Evolutionary conservation across 2,113 vertebrate species (phyloP), one percentile per base, ranked within the genome.

Genomic region (Eretmochelys imbricata): DNA sequence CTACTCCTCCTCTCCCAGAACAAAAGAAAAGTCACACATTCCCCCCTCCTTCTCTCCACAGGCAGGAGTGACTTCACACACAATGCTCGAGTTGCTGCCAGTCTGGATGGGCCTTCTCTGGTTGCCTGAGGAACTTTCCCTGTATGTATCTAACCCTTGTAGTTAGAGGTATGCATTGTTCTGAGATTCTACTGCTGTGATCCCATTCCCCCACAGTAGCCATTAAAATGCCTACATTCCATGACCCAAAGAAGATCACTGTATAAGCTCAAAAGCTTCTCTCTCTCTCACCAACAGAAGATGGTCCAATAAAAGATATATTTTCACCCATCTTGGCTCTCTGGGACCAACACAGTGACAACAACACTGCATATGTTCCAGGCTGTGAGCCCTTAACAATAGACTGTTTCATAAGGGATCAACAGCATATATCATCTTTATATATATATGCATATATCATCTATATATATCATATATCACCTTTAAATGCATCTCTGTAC

Each of bases 91-190:
- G 20, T 22, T 22, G 69, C n/a, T 75, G n/a, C n/a, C n/a, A 42
- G 10, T 17, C 65, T 24, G 19, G n/a, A 9, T 42, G n/a, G n/a
- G n/a, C 35, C 69, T 75, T 75, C 10, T 22, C n/a, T 42, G 38
- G n/a, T 42, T 75, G n/a, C n/a, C 49, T 38, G 16, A 31, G 38
- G 16, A 38, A 50, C 35, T 35, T 8, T 35, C 84, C 25, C 38
- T 57, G 10, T 12, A 46, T 49, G 46, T 62, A 16, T 4, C 0
- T 7, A 1, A 4, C 0, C 0, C 27, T 53, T 59, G 35, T 69
- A 57, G 24, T 46, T 20, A 75, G 69, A 42, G 19, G n/a, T 75
- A 75, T 42, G n/a, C 69, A 75, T 11, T 75, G 69, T 75, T 51
- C 76, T 46, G 17, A 46, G 10, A 20, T 42, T 50, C 24, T 0